A percentile compares a stretch with the other conserved stretches of the same genome.
Evolutionary conservation across 2,888 invertebrate species (phyloP).

Genomic region (Atethmia centrago): DNA sequence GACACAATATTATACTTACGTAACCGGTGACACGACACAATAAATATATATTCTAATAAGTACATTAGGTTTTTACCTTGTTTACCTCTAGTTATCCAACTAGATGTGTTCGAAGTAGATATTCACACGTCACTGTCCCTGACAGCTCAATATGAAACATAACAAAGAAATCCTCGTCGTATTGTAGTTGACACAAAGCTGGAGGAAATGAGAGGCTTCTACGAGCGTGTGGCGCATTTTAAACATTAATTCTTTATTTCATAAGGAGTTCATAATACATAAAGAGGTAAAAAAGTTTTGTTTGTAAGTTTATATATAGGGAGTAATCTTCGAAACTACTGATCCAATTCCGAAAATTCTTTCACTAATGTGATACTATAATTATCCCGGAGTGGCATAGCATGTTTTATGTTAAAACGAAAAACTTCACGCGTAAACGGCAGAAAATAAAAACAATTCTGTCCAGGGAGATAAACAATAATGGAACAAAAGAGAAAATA

Average conservation of each 20-base stretch:
- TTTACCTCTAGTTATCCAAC: not conserved
- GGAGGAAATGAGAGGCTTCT: not conserved
- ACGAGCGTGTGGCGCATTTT: too few relatives aligned
- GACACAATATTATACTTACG: not conserved
- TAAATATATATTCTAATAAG: not conserved
- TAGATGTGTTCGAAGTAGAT: not conserved
- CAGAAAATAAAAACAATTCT: too few relatives aligned
- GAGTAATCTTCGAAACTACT: too few relatives aligned
- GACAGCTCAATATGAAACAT: not conserved
- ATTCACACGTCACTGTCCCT: not conserved
- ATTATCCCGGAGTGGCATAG: too few relatives aligned
- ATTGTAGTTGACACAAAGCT: slow-evolving; percentile 1
- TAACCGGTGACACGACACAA: not conserved
- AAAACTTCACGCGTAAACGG: too few relatives aligned
- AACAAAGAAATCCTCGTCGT: not conserved
- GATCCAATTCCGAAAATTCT: too few relatives aligned
- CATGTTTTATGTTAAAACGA: too few relatives aligned
- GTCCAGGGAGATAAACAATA: slow-evolving; percentile 42
- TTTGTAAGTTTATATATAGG: too few relatives aligned
- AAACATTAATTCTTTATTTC: not conserved
- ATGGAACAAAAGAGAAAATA: slow-evolving; percentile 30
- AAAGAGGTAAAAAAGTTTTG: too few relatives aligned
- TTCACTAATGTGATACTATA: too few relatives aligned
- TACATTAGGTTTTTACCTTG: not conserved
- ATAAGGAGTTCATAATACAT: slow-evolving; percentile 9